Percentiles rank a stretch among this genome's conserved stretches.
These are phyloP conservation scores for Neocrepidodera transversa DNA, from an alignment of 2,888 invertebrate genomes.

Conservation along the genomic window DNA sequence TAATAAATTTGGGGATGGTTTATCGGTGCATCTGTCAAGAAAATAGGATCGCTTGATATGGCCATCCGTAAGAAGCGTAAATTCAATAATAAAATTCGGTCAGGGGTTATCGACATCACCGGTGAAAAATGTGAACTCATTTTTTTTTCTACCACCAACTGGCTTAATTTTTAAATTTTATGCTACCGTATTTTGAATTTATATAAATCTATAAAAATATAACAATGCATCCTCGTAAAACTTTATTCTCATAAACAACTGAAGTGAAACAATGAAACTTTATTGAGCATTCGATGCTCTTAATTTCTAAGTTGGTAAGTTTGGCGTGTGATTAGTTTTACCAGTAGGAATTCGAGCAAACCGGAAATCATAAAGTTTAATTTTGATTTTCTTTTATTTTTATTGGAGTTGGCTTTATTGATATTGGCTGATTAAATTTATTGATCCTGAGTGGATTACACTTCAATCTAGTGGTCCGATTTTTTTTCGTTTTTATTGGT, in stretches of 20 bases:
- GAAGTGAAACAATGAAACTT: too few species aligned
- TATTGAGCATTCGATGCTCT: too few species aligned
- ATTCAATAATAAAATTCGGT: conserved; percentile 4
- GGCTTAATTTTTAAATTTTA: too few species aligned
- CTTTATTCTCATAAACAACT: too few species aligned
- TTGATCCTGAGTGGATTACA: conserved; percentile 14
- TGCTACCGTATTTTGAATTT: too few species aligned
- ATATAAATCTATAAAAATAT: too few species aligned
- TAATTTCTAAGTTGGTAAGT: not conserved
- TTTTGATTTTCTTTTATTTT: conserved; percentile 22
- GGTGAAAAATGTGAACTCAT: not conserved
- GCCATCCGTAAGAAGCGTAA: not conserved
- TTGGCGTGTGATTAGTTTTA: not conserved
- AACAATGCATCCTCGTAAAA: too few species aligned
- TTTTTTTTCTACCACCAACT: too few species aligned
- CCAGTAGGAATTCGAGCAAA: not conserved
- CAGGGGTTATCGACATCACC: not conserved
- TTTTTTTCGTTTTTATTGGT: not conserved
- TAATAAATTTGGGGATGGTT: conserved; percentile 1
- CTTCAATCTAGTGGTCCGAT: conserved; percentile 1
- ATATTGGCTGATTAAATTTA: conserved; percentile 16
- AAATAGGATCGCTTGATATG: conserved; percentile 1
- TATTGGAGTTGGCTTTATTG: conserved; percentile 10
- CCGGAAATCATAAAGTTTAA: conserved; percentile 22
- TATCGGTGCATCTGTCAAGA: conserved; percentile 4